These are phyloP conservation scores for Actinemys pallida DNA, from an alignment of 2,113 vertebrate species.

Conservation along the genomic window DNA sequence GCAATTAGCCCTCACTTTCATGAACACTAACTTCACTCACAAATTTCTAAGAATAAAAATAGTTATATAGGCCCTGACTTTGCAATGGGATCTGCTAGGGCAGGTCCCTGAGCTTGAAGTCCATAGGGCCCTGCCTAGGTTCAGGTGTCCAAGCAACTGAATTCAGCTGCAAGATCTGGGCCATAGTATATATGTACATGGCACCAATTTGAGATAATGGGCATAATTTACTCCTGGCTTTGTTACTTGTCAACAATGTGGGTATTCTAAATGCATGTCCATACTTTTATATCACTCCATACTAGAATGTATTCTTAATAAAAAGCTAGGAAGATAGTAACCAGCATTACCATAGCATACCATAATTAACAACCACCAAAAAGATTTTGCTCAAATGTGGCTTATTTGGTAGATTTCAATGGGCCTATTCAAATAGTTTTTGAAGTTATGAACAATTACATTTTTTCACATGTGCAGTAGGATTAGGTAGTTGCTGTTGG, in stretches of 20 bases:
- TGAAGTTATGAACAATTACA: neutral
- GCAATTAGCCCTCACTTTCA: neutral
- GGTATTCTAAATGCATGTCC: neutral
- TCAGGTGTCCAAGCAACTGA: neutral
- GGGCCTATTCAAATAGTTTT: neutral
- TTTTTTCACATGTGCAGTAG: neutral
- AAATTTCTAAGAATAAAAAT: neutral
- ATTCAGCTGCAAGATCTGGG: neutral
- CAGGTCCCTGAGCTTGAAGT: accelerated
- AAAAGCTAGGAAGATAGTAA: neutral
- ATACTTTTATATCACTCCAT: neutral
- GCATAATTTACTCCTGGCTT: neutral
- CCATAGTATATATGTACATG: accelerated
- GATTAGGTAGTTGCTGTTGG: too few species aligned
- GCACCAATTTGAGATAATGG: neutral
- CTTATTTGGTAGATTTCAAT: neutral
- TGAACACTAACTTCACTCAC: neutral
- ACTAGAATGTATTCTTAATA: accelerated
- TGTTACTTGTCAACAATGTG: neutral
- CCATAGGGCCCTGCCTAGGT: accelerated
- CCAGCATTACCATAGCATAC: too few species aligned
- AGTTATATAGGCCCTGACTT: neutral
- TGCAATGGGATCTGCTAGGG: too few species aligned
- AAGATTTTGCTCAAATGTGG: neutral
- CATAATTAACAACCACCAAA: neutral